Evolutionary conservation across 92 coral and sea anemone species (phyloP).

Genomic region (Phenganax stokvisi): DNA sequence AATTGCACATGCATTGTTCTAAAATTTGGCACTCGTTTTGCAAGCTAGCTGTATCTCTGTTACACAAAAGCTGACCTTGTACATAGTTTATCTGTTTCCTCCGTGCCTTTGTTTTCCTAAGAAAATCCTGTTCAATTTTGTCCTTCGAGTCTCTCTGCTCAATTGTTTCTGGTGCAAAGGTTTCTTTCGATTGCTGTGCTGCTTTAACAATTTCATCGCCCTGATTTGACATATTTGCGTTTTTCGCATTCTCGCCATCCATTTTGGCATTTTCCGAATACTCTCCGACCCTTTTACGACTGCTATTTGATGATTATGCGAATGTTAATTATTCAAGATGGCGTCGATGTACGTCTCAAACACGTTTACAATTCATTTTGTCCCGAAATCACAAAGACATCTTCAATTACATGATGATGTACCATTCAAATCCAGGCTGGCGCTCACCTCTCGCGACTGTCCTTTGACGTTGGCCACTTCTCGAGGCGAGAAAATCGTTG

Average conservation of each 20-base stretch:
- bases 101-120: conserved; percentile 28
- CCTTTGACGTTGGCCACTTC: not conserved
- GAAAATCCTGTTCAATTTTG: not conserved
- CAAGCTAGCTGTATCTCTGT: conserved; percentile 17
- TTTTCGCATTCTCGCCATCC: not conserved
- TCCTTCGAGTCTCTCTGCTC: not conserved
- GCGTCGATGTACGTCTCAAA: conserved; percentile 1
- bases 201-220: not conserved
- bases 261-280: not conserved
- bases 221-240: not conserved
- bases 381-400: not conserved
- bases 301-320: not conserved
- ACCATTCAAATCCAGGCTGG: not conserved
- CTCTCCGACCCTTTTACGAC: not conserved
- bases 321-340: not conserved
- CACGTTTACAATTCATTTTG: not conserved
- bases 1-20: conserved; percentile 21
- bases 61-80: conserved; percentile 13
- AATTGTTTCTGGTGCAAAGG: not conserved
- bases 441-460: not conserved
- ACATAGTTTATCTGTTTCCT: conserved; percentile 33
- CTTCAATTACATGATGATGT: not conserved
- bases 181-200: not conserved
- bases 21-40: conserved; percentile 35
- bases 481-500: conserved; percentile 7